Percentiles rank a stretch among this genome's conserved stretches.
These are phyloP conservation scores for Raja brachyura DNA, from an alignment of 2,113 vertebrate species.

Conservation along the genomic window DNA sequence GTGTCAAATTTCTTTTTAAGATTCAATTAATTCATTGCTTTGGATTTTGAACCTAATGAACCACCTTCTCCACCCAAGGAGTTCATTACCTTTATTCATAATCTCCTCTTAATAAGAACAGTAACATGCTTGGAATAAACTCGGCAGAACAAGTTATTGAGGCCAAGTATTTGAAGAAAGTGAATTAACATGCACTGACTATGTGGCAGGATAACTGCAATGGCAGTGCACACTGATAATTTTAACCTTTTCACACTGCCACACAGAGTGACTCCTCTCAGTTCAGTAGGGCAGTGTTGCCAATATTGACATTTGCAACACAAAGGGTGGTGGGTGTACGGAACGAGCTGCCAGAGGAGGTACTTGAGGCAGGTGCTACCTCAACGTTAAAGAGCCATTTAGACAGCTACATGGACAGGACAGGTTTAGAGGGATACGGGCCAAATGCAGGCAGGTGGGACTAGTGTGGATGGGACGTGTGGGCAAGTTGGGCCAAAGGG, in stretches of 20 bases:
- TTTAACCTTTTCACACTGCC: not conserved
- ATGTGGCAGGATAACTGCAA: not conserved
- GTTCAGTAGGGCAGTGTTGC: not conserved
- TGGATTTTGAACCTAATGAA: conserved; percentile 13
- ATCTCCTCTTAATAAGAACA: conserved; percentile 23
- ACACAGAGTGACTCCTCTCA: not conserved
- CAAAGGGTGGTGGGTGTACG: too few relatives aligned
- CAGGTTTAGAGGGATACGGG: too few relatives aligned
- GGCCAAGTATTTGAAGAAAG: not conserved
- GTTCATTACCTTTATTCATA: conserved; percentile 20
- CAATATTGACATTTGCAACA: too few relatives aligned
- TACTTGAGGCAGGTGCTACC: too few relatives aligned
- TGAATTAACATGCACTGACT: not conserved
- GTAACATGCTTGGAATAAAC: not conserved
- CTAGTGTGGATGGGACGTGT: too few relatives aligned
- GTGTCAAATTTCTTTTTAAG: conserved; percentile 27
- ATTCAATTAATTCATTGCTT: conserved; percentile 16
- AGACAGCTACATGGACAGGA: too few relatives aligned
- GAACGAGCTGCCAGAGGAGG: too few relatives aligned
- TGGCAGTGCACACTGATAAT: too few relatives aligned
- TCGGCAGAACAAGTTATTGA: not conserved
- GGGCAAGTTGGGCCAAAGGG: too few relatives aligned
- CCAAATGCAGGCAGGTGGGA: too few relatives aligned
- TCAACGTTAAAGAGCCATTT: too few relatives aligned
- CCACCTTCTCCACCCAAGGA: not conserved